Percentiles rank a stretch among this genome's conserved stretches.
Conservation (phyloP, 1,140 invertebrate genomes). For the Dufourea novaeangliae region DNA sequence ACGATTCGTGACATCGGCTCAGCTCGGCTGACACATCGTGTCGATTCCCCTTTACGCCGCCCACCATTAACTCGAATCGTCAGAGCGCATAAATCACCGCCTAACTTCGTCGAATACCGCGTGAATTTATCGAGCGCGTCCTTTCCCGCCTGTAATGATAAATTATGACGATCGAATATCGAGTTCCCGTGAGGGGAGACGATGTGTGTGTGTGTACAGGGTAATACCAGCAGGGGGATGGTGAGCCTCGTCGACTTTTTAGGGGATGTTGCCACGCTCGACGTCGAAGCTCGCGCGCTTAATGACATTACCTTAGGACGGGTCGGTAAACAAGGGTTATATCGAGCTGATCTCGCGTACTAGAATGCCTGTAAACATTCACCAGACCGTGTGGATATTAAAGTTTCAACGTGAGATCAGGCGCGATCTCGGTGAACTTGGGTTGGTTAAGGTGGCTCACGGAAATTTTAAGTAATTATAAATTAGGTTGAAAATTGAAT, state of each 20-base stretch:
- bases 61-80: too few relatives aligned
- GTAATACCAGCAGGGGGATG: not conserved
- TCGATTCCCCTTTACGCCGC: not conserved
- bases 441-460: too few relatives aligned
- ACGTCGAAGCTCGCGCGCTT: not conserved
- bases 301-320: conserved; percentile 4
- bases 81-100: conserved; percentile 54
- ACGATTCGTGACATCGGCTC: not conserved
- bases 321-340: not conserved
- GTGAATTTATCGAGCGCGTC: conserved; percentile 56
- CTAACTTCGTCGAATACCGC: conserved; percentile 35
- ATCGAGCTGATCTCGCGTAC: not conserved
- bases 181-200: not conserved
- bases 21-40: too few relatives aligned
- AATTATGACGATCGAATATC: conserved; percentile 64
- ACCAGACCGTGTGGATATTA: not conserved
- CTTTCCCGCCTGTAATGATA: conserved; percentile 57
- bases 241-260: conserved; percentile 17
- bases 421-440: not conserved
- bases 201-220: not conserved
- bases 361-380: not conserved
- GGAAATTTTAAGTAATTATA: too few relatives aligned
- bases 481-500: too few relatives aligned
- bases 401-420: not conserved
- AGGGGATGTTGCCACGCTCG: conserved; percentile 7